Percentiles rank a stretch among this genome's conserved stretches.
These are phyloP conservation scores for Hipposideros larvatus DNA, from an alignment of 2,797 vertebrate species.

Conservation along the genomic window DNA sequence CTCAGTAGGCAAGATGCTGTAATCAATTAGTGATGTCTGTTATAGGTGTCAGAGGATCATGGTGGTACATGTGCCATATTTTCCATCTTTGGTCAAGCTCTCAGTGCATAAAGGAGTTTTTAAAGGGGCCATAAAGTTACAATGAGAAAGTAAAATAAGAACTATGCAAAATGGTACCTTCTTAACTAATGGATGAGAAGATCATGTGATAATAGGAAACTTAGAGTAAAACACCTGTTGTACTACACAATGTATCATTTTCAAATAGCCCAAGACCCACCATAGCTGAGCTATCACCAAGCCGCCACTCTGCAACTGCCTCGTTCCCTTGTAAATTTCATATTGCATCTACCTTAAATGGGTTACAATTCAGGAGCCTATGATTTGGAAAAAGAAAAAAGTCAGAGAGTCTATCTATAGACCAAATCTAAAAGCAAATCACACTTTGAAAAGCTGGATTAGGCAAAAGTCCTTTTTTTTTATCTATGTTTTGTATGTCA, in stretches of 20 bases:
- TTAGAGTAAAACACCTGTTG: conserved; percentile 74
- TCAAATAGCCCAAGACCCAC: neutral
- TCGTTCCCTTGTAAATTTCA: neutral
- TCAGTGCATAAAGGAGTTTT: neutral
- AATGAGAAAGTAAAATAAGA: conserved; percentile 78
- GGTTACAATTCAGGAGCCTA: neutral
- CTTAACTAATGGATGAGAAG: conserved; percentile 76
- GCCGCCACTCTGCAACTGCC: accelerated
- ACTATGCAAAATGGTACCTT: conserved; percentile 71
- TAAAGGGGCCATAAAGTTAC: conserved; percentile 52
- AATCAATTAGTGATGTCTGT: neutral
- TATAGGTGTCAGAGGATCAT: neutral
- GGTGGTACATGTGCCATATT: neutral
- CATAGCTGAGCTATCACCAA: neutral
- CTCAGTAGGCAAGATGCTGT: neutral
- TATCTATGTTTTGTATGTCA: conserved; percentile 84
- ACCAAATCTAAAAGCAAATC: conserved; percentile 85
- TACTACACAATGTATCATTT: conserved; percentile 37
- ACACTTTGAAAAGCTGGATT: conserved; percentile 84
- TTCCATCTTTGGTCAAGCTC: neutral
- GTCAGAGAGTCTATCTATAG: conserved; percentile 79
- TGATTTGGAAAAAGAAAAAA: conserved; percentile 70
- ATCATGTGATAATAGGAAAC: conserved; percentile 73
- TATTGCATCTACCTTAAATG: conserved; percentile 7
- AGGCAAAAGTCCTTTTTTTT: conserved; percentile 83